Percentiles rank a stretch among this genome's conserved stretches.
Evolutionary conservation across 2,113 vertebrate genomes (phyloP).

Genomic region (Probosciger aterrimus): DNA sequence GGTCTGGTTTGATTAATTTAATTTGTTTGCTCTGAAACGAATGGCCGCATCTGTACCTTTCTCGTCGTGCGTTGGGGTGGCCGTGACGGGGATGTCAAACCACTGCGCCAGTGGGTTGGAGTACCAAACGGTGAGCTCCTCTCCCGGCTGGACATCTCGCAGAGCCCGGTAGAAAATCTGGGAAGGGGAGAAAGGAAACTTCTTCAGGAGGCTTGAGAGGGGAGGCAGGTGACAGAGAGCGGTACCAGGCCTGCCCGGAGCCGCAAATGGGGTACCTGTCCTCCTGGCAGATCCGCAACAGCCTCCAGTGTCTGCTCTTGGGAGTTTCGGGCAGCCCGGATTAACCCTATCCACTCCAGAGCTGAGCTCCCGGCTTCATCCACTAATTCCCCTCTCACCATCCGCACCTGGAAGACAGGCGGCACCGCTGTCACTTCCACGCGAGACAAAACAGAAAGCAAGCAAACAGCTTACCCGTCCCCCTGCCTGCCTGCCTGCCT

Average conservation of each 20-base stretch:
- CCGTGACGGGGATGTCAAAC: slow-evolving; percentile 92
- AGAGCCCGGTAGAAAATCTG: slow-evolving; percentile 94
- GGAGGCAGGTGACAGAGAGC: neutral
- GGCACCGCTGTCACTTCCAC: neutral
- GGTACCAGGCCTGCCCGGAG: neutral
- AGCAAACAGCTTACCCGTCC: neutral
- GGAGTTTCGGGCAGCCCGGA: slow-evolving; percentile 90
- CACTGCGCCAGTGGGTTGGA: slow-evolving; percentile 92
- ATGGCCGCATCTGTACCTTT: slow-evolving; percentile 83
- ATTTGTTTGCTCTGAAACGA: neutral
- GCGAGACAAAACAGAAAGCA: neutral
- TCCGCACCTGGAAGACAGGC: slow-evolving; percentile 82
- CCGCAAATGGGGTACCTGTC: slow-evolving; percentile 83
- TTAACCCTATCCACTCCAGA: slow-evolving; percentile 94
- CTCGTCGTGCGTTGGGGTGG: slow-evolving; percentile 96
- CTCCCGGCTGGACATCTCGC: slow-evolving; percentile 90
- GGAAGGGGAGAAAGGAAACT: slow-evolving; percentile 13
- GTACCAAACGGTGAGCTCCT: slow-evolving; percentile 96
- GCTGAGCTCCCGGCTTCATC: slow-evolving; percentile 89
- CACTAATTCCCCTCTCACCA: slow-evolving; percentile 90
- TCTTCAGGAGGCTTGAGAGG: slow-evolving; percentile 30
- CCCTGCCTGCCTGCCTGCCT: neutral
- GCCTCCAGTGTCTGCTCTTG: slow-evolving; percentile 97
- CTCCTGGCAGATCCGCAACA: slow-evolving; percentile 91
- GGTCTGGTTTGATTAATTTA: neutral